Evolutionary conservation across 2,113 vertebrate species (phyloP).

Genomic region (western clawed frog (Xenopus tropicalis)): UCB_Xtro_10.0 CM004445.2:81741001-81741500

Average conservation of each 20-base stretch:
- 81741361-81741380: constrained; percentile 41
- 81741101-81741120: too few relatives aligned
- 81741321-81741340: constrained; percentile 38
- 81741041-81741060: too few relatives aligned
- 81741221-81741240: too few relatives aligned
- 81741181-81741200: too few relatives aligned
- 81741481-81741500: constrained; percentile 19
- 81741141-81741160: too few relatives aligned
- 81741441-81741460: constrained; percentile 39
- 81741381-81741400: constrained; percentile 41
- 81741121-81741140: too few relatives aligned
- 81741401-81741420: constrained; percentile 44
- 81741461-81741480: constrained; percentile 12
- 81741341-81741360: constrained; percentile 37
- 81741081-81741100: too few relatives aligned
- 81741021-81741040: too few relatives aligned
- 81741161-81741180: too few relatives aligned
- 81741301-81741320: constrained; percentile 34
- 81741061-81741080: too few relatives aligned
- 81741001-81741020: too few relatives aligned
- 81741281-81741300: constrained; percentile 30
- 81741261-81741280: constrained; percentile 28
- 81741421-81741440: constrained; percentile 30
- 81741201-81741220: too few relatives aligned
- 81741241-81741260: neutral